phyloP scores from a whole-genome alignment of 2,888 invertebrate species.

The Phania funesta region DNA sequence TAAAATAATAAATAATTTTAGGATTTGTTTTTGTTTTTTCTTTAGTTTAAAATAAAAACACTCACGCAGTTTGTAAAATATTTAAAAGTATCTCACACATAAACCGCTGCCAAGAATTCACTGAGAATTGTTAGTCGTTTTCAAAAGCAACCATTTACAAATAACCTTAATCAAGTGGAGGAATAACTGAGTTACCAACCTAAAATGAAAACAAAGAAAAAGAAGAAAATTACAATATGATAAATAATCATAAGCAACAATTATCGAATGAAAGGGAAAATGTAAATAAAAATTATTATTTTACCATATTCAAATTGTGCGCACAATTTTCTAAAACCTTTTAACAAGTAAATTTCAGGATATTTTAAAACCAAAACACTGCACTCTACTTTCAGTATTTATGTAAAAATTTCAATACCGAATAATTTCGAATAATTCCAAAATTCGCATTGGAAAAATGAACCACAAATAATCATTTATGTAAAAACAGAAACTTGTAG shows the following conservation, averaged over 20 bases:
- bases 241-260: not conserved
- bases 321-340: no score
- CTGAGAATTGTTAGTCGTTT: not conserved
- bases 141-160: not conserved
- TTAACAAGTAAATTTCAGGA: no score
- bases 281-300: no score
- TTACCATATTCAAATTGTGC: no score
- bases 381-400: no score
- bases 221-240: not conserved
- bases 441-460: no score
- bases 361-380: no score
- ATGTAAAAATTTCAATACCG: no score
- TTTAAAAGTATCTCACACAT: not conserved
- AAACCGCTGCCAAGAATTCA: not conserved
- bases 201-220: conserved; percentile 12
- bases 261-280: not conserved
- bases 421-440: no score
- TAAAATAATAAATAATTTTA: not conserved
- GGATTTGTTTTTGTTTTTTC: not conserved
- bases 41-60: not conserved
- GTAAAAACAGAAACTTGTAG: no score
- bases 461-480: no score
- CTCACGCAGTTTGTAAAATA: not conserved
- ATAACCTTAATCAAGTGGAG: not conserved
- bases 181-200: not conserved